These are phyloP conservation scores for Campoletis sonorensis DNA, from an alignment of 1,140 invertebrate genomes.

Conservation along the genomic window DNA sequence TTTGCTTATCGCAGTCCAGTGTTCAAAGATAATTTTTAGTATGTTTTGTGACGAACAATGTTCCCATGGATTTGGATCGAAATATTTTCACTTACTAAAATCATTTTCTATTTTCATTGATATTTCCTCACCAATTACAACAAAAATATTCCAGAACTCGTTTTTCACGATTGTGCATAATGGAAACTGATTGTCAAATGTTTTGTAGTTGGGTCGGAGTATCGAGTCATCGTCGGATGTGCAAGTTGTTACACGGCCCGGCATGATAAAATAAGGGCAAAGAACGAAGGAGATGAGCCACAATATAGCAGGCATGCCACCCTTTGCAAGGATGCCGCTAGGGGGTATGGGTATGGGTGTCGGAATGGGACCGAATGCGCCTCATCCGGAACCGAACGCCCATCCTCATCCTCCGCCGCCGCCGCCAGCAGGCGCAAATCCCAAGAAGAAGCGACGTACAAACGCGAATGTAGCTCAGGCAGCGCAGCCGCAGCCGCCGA, in stretches of 20 bases:
- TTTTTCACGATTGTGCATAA: too few species aligned
- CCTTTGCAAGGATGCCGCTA: slow-evolving; percentile 76
- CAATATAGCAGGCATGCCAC: slow-evolving; percentile 78
- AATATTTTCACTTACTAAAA: too few species aligned
- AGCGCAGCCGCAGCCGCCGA: slow-evolving; percentile 76
- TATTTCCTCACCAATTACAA: too few species aligned
- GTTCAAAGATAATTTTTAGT: too few species aligned
- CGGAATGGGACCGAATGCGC: slow-evolving; percentile 71
- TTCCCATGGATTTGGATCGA: too few species aligned
- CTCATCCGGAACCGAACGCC: slow-evolving; percentile 77
- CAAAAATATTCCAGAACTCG: too few species aligned
- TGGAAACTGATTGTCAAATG: too few species aligned
- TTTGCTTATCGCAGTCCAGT: too few species aligned
- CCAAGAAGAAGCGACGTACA: slow-evolving; percentile 81
- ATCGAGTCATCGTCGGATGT: slow-evolving; percentile 24
- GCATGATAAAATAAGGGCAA: slow-evolving; percentile 73
- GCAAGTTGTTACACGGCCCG: slow-evolving; percentile 58
- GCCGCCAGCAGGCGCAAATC: slow-evolving; percentile 76
- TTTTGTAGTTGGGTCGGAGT: slow-evolving; percentile 52
- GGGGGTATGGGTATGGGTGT: slow-evolving; percentile 77
- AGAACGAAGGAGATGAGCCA: slow-evolving; percentile 75
- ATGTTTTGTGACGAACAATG: too few species aligned
- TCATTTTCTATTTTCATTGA: too few species aligned
- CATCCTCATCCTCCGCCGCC: slow-evolving; percentile 75
- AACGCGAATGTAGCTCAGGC: slow-evolving; percentile 74